phyloP scores from a whole-genome alignment of 2,797 vertebrate species.

The Anolis apletophallus region DNA sequence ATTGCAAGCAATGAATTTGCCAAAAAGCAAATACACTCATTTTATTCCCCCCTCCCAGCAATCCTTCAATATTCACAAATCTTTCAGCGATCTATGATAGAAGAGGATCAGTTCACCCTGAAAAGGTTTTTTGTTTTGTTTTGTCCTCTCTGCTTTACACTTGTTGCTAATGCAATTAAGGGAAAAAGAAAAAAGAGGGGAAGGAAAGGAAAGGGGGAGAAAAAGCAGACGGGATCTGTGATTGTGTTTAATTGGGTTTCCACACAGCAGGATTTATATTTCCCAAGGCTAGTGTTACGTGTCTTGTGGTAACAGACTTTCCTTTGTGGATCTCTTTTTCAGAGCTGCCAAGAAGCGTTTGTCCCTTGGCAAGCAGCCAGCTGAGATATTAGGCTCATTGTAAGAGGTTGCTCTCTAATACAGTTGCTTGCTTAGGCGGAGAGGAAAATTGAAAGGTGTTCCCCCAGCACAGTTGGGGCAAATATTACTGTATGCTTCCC shows the following conservation, averaged over 20 bases:
- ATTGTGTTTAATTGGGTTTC: constrained; percentile 58
- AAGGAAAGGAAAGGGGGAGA: neutral
- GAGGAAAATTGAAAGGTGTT: constrained; percentile 45
- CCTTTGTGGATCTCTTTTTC: constrained; percentile 44
- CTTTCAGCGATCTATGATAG: constrained; percentile 4
- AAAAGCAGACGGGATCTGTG: constrained; percentile 18
- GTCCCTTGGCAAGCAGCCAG: constrained; percentile 57
- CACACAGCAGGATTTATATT: constrained; percentile 50
- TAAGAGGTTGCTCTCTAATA: constrained; percentile 47
- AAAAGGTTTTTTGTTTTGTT: constrained; percentile 36
- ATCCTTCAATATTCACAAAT: neutral
- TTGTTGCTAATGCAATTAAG: constrained; percentile 38
- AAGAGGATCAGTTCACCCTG: constrained; percentile 27
- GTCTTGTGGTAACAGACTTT: constrained; percentile 51
- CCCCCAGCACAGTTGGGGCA: constrained; percentile 51
- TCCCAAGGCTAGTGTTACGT: constrained; percentile 50
- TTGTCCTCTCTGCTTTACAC: constrained; percentile 12
- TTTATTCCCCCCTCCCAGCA: neutral
- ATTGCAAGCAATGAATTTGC: neutral
- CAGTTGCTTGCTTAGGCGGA: constrained; percentile 40
- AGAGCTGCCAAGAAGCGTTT: constrained; percentile 56
- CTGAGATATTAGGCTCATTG: constrained; percentile 55
- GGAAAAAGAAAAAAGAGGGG: neutral
- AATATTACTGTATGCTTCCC: constrained; percentile 52
- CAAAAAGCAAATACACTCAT: neutral